Evolutionary conservation across 2,888 invertebrate species (phyloP).

Genomic region (Sialis lutaria): DNA sequence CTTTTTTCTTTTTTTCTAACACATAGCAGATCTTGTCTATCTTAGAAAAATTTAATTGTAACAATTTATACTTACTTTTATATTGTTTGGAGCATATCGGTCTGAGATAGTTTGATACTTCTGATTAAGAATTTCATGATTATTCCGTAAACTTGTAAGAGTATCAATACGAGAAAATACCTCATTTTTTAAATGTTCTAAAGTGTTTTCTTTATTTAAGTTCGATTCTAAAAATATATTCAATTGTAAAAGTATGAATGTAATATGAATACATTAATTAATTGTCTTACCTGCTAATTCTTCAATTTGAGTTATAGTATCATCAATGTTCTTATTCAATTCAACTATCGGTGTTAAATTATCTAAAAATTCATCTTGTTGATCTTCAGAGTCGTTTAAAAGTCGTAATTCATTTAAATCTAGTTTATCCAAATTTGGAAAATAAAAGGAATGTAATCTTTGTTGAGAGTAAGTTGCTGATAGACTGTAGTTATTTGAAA

Average conservation of each 20-base stretch:
- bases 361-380: slow-evolving; percentile 56
- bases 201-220: slow-evolving; percentile 39
- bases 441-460: slow-evolving; percentile 13
- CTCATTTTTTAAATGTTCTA: slow-evolving; percentile 37
- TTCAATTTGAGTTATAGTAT: slow-evolving; percentile 54
- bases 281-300: slow-evolving; percentile 34
- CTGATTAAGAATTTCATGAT: slow-evolving; percentile 50
- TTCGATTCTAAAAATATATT: slow-evolving; percentile 39
- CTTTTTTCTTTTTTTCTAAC: too few relatives aligned
- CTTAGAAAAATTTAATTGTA: not conserved
- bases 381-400: slow-evolving; percentile 48
- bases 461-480: slow-evolving; percentile 7
- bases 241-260: not conserved
- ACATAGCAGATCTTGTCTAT: too few relatives aligned
- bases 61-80: slow-evolving; percentile 28
- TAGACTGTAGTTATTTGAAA: slow-evolving; percentile 1
- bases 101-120: slow-evolving; percentile 55
- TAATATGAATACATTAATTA: not conserved
- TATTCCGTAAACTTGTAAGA: slow-evolving; percentile 49
- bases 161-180: slow-evolving; percentile 46
- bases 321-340: slow-evolving; percentile 49
- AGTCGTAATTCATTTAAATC: slow-evolving; percentile 48
- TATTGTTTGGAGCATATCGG: slow-evolving; percentile 54
- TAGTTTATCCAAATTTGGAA: slow-evolving; percentile 31
- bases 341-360: slow-evolving; percentile 48